Evolutionary conservation across 2,113 vertebrate genomes (phyloP).

Genomic region (Paralichthys olivaceus): DNA sequence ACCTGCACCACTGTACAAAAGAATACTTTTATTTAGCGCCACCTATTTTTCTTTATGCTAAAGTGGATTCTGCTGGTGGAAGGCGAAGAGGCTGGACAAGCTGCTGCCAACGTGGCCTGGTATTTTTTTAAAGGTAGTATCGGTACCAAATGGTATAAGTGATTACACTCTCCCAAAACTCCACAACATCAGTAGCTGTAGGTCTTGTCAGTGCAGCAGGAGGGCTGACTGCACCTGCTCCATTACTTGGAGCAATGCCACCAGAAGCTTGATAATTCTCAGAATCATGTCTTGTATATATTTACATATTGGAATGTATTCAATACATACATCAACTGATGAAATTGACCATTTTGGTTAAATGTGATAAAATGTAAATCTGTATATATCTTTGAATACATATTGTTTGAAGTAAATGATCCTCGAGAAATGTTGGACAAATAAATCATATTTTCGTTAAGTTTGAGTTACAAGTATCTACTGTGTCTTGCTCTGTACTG

Average conservation of each 20-base stretch:
- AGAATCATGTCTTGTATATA: constrained; percentile 42
- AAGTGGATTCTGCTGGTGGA: constrained; percentile 98
- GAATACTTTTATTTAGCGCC: constrained; percentile 95
- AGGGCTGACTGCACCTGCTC: constrained; percentile 31
- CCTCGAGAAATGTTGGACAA: constrained; percentile 64
- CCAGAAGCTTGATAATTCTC: constrained; percentile 13
- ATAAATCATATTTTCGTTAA: constrained; percentile 81
- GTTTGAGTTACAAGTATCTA: constrained; percentile 68
- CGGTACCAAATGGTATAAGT: constrained; percentile 88
- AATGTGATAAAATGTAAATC: constrained; percentile 55
- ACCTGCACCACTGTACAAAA: constrained; percentile 88
- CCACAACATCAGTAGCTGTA: constrained; percentile 61
- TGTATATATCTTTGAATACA: constrained; percentile 66
- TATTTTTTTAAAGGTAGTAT: constrained; percentile 99
- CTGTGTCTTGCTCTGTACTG: constrained; percentile 57
- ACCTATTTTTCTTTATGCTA: constrained; percentile 99
- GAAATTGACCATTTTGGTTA: constrained; percentile 30
- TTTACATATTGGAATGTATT: constrained; percentile 44
- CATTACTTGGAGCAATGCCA: constrained; percentile 29
- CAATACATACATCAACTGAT: constrained; percentile 22
- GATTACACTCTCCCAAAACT: constrained; percentile 69
- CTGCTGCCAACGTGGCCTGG: constrained; percentile 95
- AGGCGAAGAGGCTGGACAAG: constrained; percentile 97
- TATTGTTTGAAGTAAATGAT: constrained; percentile 70
- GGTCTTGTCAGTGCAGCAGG: constrained; percentile 15